phyloP scores from a whole-genome alignment of 2,797 vertebrate species.

The Tapera naevia region DNA sequence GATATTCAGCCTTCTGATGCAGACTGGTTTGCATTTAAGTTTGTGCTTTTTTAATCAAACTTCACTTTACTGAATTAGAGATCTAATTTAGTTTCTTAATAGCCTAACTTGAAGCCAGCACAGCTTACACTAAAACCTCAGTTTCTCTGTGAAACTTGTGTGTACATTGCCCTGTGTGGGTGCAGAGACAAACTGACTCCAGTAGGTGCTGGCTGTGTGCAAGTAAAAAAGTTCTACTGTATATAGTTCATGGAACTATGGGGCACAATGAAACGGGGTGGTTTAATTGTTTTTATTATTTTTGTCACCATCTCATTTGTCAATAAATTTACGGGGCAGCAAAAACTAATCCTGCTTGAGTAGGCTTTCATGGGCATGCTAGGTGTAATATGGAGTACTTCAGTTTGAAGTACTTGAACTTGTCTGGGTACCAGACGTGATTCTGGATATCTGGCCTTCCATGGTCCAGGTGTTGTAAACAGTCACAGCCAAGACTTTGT shows the following conservation, averaged over 20 bases:
- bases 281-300: neutral
- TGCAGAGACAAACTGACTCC: neutral
- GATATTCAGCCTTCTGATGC: neutral
- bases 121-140: neutral
- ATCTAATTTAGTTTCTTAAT: neutral
- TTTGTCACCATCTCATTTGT: neutral
- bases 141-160: neutral
- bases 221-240: neutral
- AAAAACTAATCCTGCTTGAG: neutral
- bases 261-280: neutral
- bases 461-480: conserved; percentile 1
- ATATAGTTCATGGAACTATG: neutral
- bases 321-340: neutral
- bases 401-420: neutral
- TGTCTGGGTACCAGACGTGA: neutral
- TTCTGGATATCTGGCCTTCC: conserved; percentile 27
- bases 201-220: neutral
- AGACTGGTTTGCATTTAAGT: neutral
- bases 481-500: neutral
- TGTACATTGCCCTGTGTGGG: neutral
- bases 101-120: neutral
- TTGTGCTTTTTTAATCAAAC: neutral
- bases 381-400: fast-evolving
- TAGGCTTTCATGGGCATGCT: neutral
- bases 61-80: neutral